These are phyloP conservation scores for Drosophila orosa DNA, from an alignment of 1,140 invertebrate species.

Conservation along the genomic window DNA sequence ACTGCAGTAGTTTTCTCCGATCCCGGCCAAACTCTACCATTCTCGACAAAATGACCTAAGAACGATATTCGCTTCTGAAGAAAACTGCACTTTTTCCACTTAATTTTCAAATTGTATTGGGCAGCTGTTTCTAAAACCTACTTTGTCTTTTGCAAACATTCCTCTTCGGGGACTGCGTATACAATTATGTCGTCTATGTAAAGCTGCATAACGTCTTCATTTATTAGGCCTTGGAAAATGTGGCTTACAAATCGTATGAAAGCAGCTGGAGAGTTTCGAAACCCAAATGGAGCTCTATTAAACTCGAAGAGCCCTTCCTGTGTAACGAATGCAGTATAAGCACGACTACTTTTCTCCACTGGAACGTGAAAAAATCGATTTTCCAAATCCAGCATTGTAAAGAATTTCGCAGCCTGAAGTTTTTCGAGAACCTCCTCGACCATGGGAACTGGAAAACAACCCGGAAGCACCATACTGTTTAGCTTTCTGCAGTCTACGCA, in stretches of 20 bases:
- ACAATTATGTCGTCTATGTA: too few relatives aligned
- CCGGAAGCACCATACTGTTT: background rate
- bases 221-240: background rate
- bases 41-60: too few relatives aligned
- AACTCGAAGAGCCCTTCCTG: background rate
- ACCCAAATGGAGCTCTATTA: background rate
- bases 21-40: background rate
- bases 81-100: background rate
- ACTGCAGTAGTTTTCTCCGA: background rate
- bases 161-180: too few relatives aligned
- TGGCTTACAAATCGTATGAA: background rate
- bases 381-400: slow-evolving; percentile 1
- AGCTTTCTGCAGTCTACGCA: background rate
- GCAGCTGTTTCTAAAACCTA: too few relatives aligned
- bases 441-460: background rate
- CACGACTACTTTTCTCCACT: background rate
- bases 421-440: slow-evolving; percentile 9
- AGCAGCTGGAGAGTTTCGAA: background rate
- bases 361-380: slow-evolving; percentile 6
- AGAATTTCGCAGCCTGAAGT: background rate
- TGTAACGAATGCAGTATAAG: slow-evolving; percentile 1
- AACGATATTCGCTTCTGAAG: background rate
- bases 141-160: too few relatives aligned
- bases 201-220: too few relatives aligned
- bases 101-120: too few relatives aligned